phyloP scores from a whole-genome alignment of 2,888 invertebrate genomes.

The Ceratothoa steindachneri region DNA sequence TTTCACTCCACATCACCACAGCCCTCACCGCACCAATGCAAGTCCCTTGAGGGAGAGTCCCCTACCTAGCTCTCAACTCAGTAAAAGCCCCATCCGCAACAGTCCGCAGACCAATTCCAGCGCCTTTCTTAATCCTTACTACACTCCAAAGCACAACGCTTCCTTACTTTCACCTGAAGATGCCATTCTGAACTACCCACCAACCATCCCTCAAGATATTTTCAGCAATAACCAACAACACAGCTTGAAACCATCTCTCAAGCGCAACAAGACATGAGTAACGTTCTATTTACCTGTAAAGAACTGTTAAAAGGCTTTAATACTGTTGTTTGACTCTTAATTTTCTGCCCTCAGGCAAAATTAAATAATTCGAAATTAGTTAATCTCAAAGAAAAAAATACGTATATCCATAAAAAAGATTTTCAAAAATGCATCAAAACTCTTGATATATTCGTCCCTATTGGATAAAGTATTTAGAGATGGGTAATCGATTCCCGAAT shows the following conservation, averaged over 20 bases:
- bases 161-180: neutral
- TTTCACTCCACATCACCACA: neutral
- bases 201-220: neutral
- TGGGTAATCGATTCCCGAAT: too few species aligned
- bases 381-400: too few species aligned
- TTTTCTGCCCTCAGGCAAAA: too few species aligned
- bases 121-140: neutral
- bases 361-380: too few species aligned
- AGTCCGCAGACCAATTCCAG: neutral
- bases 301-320: too few species aligned
- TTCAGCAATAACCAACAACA: constrained; percentile 2
- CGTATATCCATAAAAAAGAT: too few species aligned
- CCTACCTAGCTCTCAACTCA: neutral
- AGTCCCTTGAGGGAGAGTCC: neutral
- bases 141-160: neutral
- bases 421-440: too few species aligned
- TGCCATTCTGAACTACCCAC: neutral
- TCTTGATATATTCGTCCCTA: too few species aligned
- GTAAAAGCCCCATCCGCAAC: neutral
- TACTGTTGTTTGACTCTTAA: too few species aligned
- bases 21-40: neutral
- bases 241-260: neutral
- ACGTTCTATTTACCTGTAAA: too few species aligned
- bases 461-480: too few species aligned
- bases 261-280: neutral